Evolutionary conservation across 2,113 vertebrate genomes (phyloP).

Genomic region (Sapayoa aenigma): DNA sequence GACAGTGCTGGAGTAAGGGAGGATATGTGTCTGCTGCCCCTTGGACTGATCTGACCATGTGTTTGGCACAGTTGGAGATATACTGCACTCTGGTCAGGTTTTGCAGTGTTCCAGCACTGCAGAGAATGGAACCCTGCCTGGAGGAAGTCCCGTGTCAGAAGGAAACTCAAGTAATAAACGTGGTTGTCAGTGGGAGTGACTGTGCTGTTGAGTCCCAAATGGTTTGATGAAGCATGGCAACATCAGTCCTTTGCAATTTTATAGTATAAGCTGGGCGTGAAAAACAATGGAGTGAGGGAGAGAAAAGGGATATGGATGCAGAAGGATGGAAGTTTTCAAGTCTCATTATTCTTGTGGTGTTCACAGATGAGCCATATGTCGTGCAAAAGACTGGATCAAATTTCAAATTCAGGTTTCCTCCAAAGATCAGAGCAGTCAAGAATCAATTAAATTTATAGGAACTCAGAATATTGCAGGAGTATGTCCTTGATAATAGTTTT

Average conservation of each 20-base stretch:
- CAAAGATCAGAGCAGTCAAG: background rate
- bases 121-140: background rate
- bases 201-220: background rate
- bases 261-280: background rate
- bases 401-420: background rate
- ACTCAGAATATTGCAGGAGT: background rate
- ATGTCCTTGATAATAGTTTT: background rate
- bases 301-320: background rate
- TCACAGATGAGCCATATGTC: background rate
- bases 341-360: background rate
- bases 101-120: background rate
- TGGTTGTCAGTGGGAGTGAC: background rate
- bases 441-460: background rate
- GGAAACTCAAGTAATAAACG: background rate
- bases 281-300: background rate
- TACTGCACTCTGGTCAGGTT: background rate
- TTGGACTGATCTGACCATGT: background rate
- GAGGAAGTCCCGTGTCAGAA: background rate
- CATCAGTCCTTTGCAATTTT: background rate
- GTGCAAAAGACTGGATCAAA: background rate
- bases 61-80: background rate
- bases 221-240: background rate
- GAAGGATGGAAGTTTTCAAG: background rate
- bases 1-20: background rate
- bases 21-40: background rate